Conservation (phyloP, 2,113 vertebrate genomes). For the Uria aalge region DNA sequence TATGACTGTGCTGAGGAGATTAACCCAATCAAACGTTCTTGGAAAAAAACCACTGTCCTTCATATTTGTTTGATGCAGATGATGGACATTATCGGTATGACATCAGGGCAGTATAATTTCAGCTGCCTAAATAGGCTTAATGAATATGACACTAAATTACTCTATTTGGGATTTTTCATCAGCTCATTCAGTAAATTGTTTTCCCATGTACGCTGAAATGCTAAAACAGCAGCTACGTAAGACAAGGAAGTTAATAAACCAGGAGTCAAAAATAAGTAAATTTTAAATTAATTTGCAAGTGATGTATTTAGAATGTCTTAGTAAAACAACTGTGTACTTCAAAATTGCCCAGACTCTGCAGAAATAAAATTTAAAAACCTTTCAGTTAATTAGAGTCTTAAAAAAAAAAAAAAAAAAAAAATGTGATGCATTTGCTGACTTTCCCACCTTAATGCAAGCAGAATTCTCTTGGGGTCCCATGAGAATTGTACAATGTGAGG, state of each 20-base stretch:
- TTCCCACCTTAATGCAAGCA: background rate
- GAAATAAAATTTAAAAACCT: background rate
- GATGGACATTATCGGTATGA: background rate
- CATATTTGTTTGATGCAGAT: background rate
- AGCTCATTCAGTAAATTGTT: background rate
- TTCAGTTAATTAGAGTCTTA: background rate
- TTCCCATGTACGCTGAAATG: conserved; percentile 13
- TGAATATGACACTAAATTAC: background rate
- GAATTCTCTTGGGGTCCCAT: background rate
- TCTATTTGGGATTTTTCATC: conserved; percentile 8
- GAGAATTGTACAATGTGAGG: background rate
- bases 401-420: background rate
- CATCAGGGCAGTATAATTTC: background rate
- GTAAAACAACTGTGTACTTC: background rate
- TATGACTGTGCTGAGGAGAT: conserved; percentile 16
- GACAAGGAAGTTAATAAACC: background rate
- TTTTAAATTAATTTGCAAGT: conserved; percentile 3
- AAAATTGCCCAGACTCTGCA: background rate
- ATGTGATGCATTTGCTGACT: background rate
- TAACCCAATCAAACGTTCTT: background rate
- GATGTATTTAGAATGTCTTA: background rate
- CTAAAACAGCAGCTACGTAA: background rate
- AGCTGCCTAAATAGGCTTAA: conserved; percentile 3
- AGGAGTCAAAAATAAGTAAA: background rate
- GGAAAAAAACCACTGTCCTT: background rate